Base-by-base conservation (phyloP, 2,797 vertebrate species). In the Gymnoscopelus braueri region DNA sequence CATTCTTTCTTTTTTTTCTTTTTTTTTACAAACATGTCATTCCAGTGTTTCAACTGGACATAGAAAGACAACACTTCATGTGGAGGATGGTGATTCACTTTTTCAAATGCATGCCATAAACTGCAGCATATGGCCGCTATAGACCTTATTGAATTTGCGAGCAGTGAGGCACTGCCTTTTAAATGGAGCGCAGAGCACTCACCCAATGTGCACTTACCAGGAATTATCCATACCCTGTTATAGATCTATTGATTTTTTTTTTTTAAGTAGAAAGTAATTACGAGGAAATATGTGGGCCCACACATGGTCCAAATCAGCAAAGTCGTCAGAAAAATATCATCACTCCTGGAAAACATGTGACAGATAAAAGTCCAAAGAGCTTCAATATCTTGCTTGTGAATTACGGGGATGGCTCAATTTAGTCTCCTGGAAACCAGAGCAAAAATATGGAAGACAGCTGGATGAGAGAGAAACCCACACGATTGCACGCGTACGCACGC, bases 371-470 rank as follows among this genome's bases (percentile, higher is more conserved):
- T 12, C 35, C 49, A 1, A 68, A 62, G 13, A 1, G 7, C 44
- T 55, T 35, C 60, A 23, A 52, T 23, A 2, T 29, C 64, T 70
- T 39, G 24, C 60, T 56, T 71, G 71, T 81, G 71, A 83, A 78
- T 75, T 75, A 66, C 49, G 1, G 44, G 14, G 65, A 85, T 49
- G 52, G 63, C 73, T 84, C 60, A 69, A 71, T 88, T 71, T 79
- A 59, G 78, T 69, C 13, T 59, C 32, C 39, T 82, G 65, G 54
- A 75, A 72, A 14, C 5, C 39, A 60, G 32, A 24, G 56, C 4
- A 72, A 64, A 84, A 80, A 85, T 83, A 74, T 88, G 81, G 79
- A 78, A 67, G 67, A 49, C 87, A 88, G 87, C 84, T 91, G 90
- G 78, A 85, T 60, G 13, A 67, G 48, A 66, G 63, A 1, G 53